Conservation (phyloP, 2,888 invertebrate species). For the Eubasilissa splendida region DNA sequence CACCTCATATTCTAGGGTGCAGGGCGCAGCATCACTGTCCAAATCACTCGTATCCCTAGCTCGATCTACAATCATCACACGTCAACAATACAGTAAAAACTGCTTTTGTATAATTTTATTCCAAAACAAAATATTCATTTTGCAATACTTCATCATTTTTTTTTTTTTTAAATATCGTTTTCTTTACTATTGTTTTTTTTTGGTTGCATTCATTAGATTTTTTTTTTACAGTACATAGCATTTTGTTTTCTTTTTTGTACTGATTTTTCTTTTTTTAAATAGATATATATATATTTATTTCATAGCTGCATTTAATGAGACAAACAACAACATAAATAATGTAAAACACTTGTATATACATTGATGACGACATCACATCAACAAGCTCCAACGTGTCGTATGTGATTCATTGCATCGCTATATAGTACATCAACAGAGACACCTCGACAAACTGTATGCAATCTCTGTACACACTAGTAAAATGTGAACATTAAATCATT, state of each 20-base stretch:
- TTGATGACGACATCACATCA: conserved; percentile 36
- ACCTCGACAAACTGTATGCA: neutral
- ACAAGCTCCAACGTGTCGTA: conserved; percentile 25
- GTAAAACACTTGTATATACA: conserved; percentile 6
- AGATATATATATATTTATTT: neutral
- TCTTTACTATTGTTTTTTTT: conserved; percentile 37
- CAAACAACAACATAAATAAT: neutral
- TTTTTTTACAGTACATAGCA: conserved; percentile 5
- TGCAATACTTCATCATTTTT: no score
- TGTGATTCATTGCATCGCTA: conserved; percentile 12
- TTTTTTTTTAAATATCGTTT: no score
- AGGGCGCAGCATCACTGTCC: conserved; percentile 63
- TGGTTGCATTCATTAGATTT: conserved; percentile 47
- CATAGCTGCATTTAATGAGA: neutral
- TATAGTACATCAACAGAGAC: neutral
- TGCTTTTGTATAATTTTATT: conserved; percentile 29
- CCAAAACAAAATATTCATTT: no score
- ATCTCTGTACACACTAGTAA: neutral
- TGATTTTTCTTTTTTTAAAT: conserved; percentile 1
- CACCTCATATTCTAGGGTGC: conserved; percentile 70
- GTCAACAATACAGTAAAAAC: conserved; percentile 31
- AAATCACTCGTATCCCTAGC: conserved; percentile 73
- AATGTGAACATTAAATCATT: no score
- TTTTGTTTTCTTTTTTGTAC: neutral
- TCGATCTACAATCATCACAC: conserved; percentile 64